Evolutionary conservation across 2,888 invertebrate species (phyloP), one percentile per base, ranked within the genome.

Genomic region (Parthenolecanium corni): DNA sequence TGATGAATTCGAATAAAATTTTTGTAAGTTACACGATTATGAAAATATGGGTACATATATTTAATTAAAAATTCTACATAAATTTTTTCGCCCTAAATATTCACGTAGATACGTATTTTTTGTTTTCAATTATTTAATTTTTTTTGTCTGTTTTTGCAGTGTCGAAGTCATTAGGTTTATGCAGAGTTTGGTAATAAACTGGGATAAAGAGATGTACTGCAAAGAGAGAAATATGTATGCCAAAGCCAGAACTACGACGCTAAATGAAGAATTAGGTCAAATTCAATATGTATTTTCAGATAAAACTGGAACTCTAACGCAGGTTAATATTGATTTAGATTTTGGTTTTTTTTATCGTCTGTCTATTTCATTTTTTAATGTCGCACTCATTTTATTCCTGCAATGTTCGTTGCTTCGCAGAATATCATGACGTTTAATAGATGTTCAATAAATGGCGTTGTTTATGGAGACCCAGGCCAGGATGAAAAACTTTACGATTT

Each of bases 401-500:
- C 38, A 51, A n/a, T 11, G 18, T 46, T 46, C 46, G 11, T 46
- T 16, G 57, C 71, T 73, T n/a, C n/a, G 12, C 71, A 96, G 80
- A 98, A 98, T 75, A 95, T 98, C 70, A 98, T 98, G 98, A 92
- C 95, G 64, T 98, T 98, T 76, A 97, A 97, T 77, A 97, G 97
- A 77, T 96, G 96, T 75, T 92, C 96, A 66, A 93, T 98, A 69
- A 88, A 85, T 68, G 95, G 92, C 5, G 82, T 84, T 68, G 82
- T 86, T 64, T 98, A 93, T 75, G 98, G 98, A 20, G 95, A 97
- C 74, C 79, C 90, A 36, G n/a, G n/a, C n/a, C n/a, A n/a, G n/a
- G 51, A 58, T n/a, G 65, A 66, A n/a, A 42, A 49, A 1, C 31
- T 31, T 3, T 66, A 62, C 44, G 65, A 61, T 51, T 38, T 61